A percentile compares a stretch with the other conserved stretches of the same genome.
These are phyloP conservation scores for Cerceris rybyensis DNA, from an alignment of 2,888 invertebrate species.

Conservation along the genomic window DNA sequence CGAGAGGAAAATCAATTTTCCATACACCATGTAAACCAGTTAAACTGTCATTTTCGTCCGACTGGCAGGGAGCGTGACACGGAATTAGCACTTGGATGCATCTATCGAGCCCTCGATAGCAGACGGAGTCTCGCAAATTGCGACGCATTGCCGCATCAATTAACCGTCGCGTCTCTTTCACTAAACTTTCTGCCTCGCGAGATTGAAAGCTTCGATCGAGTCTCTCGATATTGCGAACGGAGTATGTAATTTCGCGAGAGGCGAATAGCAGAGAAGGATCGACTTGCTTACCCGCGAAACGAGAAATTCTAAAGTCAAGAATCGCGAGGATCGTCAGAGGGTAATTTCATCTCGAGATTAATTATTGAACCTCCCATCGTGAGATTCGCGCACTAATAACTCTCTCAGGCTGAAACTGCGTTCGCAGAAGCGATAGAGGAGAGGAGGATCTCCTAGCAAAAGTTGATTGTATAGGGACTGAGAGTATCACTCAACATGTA, in stretches of 20 bases:
- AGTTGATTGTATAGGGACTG: neutral
- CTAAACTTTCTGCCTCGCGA: neutral
- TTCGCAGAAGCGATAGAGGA: neutral
- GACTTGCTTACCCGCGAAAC: too few relatives aligned
- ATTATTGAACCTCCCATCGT: too few relatives aligned
- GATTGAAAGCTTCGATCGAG: too few relatives aligned
- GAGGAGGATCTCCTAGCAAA: slow-evolving; percentile 11
- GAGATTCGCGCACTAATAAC: too few relatives aligned
- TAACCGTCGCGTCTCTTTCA: neutral
- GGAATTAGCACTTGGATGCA: slow-evolving; percentile 37
- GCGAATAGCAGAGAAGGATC: too few relatives aligned
- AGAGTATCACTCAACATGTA: neutral
- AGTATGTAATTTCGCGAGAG: too few relatives aligned
- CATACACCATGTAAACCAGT: slow-evolving; percentile 19
- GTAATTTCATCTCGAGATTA: too few relatives aligned
- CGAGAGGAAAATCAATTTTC: slow-evolving; percentile 41
- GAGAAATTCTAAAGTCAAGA: too few relatives aligned
- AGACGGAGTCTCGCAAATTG: slow-evolving; percentile 10
- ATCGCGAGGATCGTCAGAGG: too few relatives aligned
- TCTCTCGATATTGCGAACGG: too few relatives aligned
- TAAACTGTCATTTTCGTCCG: slow-evolving; percentile 39
- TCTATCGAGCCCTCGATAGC: slow-evolving; percentile 17
- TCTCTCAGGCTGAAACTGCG: too few relatives aligned
- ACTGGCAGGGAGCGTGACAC: slow-evolving; percentile 14
- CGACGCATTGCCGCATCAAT: neutral